Evolutionary conservation across 1,140 invertebrate genomes (phyloP), one percentile per base, ranked within the genome.

Genomic region (Apolygus lucorum): DNA sequence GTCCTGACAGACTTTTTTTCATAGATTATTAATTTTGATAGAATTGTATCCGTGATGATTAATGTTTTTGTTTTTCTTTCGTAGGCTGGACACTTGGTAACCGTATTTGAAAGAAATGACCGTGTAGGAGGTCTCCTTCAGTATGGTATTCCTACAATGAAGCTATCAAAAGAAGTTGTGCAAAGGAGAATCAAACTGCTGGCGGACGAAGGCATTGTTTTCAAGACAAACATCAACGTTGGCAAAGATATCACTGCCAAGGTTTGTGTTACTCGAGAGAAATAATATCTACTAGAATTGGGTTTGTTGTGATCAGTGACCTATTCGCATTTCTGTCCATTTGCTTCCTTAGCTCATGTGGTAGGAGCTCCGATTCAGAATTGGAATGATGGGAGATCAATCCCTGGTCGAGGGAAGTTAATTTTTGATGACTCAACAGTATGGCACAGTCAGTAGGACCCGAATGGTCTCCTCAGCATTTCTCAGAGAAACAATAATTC

Each of bases 61-160:
- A n/a, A n/a, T n/a, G 34, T 42, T 42, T 42, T 8, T 42, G 34
- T 17, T 42, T 42, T 42, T 42, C 34, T 42, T 42, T 8, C 34
- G 17, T 72, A 89, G 82, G 90, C 88, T 72, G 93, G 93, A 2
- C 94, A 97, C 81, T 81, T 81, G 14, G 94, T 98, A 0, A 96
- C 93, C 1, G 95, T 99, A 25, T 99, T 90, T 80, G 97, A 99
- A 79, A 84, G 96, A 68, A 98, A 99, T 79, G 95, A 99, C 79
- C 85, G 93, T 22, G 81, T 95, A 34, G 97, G 97, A 69, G 97
- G 97, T 0, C 83, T 99, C 2, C 82, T 99, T 11, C 92, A 96
- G 76, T 99, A 99, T 79, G 96, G 96, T 65, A 99, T 99, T 76
- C 96, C 96, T 28, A 95, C 93, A 0, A 98, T 99, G 94, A 99